These are phyloP conservation scores for Bombus superbus DNA, from an alignment of 1,140 invertebrate species.

Conservation along the genomic window DNA sequence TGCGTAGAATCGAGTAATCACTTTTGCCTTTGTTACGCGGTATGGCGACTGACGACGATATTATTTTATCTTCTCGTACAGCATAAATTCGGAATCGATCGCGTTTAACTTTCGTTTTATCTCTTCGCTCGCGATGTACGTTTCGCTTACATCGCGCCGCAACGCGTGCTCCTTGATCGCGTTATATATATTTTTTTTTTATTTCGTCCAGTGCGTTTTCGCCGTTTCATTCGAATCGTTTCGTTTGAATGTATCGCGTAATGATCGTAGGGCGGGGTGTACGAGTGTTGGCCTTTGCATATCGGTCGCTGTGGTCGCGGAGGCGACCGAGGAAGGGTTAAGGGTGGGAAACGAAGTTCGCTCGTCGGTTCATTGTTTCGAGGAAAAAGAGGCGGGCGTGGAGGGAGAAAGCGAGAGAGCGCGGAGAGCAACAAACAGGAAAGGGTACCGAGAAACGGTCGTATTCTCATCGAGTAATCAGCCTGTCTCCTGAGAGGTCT, in stretches of 20 bases:
- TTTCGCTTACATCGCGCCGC: too few species aligned
- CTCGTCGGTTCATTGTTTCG: conserved; percentile 58
- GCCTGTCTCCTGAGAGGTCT: conserved; percentile 54
- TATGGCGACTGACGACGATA: not conserved
- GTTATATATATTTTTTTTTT: not conserved
- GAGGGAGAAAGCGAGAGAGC: not conserved
- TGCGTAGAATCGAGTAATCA: not conserved
- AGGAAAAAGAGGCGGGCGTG: conserved; percentile 2
- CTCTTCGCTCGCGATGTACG: not conserved
- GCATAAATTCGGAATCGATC: not conserved
- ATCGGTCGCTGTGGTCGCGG: conserved; percentile 23
- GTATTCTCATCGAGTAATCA: conserved; percentile 65
- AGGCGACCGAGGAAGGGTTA: conserved; percentile 44
- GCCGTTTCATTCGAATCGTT: conserved; percentile 48
- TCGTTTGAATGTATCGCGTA: conserved; percentile 57
- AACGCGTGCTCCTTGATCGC: too few species aligned
- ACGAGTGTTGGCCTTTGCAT: conserved; percentile 36
- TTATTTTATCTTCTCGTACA: too few species aligned
- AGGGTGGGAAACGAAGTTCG: conserved; percentile 49
- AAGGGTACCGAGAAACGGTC: conserved; percentile 59
- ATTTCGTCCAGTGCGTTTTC: not conserved
- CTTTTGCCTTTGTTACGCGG: not conserved
- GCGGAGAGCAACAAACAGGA: conserved; percentile 40
- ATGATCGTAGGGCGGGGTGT: conserved; percentile 42
- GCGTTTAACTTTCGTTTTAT: not conserved